A percentile compares a stretch with the other conserved stretches of the same genome.
Conservation (phyloP, 2,888 invertebrate genomes). For the Epinotia ramella region DNA sequence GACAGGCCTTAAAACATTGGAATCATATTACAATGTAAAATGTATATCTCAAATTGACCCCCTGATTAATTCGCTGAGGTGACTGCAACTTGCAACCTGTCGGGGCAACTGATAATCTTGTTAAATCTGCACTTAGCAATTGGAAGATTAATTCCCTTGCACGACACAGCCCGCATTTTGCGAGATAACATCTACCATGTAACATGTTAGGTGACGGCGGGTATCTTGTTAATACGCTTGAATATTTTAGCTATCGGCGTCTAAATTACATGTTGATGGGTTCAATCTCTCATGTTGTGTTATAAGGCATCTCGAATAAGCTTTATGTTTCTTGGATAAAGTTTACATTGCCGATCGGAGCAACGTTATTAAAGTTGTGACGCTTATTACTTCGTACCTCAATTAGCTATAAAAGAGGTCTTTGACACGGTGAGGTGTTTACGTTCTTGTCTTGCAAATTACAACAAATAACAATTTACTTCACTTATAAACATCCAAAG, state of each 20-base stretch:
- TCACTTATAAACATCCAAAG: not conserved
- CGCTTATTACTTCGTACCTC: conserved; percentile 35
- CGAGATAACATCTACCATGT: conserved; percentile 34
- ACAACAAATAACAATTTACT: not conserved
- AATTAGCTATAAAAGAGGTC: conserved; percentile 43
- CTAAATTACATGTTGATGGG: conserved; percentile 41
- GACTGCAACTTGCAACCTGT: conserved; percentile 46
- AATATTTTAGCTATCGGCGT: conserved; percentile 44
- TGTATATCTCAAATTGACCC: not conserved
- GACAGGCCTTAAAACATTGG: not conserved
- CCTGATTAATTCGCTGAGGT: conserved; percentile 42
- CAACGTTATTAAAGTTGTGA: conserved; percentile 13
- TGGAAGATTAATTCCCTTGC: conserved; percentile 40
- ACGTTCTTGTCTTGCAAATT: conserved; percentile 5
- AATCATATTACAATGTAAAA: not conserved
- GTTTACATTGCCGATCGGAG: not conserved
- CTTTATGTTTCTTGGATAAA: conserved; percentile 9
- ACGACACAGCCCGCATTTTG: conserved; percentile 27
- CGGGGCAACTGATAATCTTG: conserved; percentile 45
- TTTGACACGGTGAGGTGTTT: conserved; percentile 36
- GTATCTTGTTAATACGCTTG: conserved; percentile 37
- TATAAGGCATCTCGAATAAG: conserved; percentile 7
- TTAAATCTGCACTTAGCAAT: conserved; percentile 46
- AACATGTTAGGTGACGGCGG: conserved; percentile 40
- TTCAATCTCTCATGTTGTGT: conserved; percentile 36